phyloP scores from a whole-genome alignment of 2,113 vertebrate species.

The Tursiops truncatus region DNA sequence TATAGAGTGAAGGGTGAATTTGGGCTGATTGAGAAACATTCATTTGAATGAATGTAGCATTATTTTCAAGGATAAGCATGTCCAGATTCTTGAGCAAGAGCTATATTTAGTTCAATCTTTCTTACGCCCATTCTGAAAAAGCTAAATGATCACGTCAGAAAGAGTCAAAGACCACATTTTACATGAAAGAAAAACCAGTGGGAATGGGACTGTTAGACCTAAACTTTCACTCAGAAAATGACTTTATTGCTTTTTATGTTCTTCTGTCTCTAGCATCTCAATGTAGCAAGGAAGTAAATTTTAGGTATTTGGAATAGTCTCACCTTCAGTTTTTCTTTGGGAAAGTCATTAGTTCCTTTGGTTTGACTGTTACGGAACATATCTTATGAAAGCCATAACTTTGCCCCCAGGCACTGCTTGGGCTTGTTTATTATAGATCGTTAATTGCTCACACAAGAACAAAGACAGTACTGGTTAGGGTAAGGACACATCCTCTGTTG shows the following conservation, averaged over 20 bases:
- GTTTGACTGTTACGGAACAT: not conserved
- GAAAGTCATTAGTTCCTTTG: not conserved
- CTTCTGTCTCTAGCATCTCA: not conserved
- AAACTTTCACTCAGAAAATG: not conserved
- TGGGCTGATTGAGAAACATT: not conserved
- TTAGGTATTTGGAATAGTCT: not conserved
- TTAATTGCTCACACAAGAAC: not conserved
- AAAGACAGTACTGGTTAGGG: not conserved
- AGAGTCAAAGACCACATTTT: not conserved
- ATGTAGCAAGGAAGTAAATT: not conserved
- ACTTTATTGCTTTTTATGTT: not conserved
- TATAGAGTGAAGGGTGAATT: not conserved
- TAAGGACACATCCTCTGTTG: too few relatives aligned
- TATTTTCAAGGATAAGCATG: constrained; percentile 29
- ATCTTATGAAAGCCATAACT: not conserved
- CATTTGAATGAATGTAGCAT: not conserved
- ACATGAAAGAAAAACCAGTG: not conserved
- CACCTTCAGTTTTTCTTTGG: not conserved
- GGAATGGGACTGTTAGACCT: not conserved
- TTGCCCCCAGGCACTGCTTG: not conserved
- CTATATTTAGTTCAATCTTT: constrained; percentile 4
- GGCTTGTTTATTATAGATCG: not conserved
- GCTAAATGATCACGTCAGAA: not conserved
- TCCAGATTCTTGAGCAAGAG: not conserved
- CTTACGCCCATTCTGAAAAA: not conserved